Base-by-base conservation (phyloP, 2,797 vertebrate genomes). In the Enteromius fasciolatus region DNA sequence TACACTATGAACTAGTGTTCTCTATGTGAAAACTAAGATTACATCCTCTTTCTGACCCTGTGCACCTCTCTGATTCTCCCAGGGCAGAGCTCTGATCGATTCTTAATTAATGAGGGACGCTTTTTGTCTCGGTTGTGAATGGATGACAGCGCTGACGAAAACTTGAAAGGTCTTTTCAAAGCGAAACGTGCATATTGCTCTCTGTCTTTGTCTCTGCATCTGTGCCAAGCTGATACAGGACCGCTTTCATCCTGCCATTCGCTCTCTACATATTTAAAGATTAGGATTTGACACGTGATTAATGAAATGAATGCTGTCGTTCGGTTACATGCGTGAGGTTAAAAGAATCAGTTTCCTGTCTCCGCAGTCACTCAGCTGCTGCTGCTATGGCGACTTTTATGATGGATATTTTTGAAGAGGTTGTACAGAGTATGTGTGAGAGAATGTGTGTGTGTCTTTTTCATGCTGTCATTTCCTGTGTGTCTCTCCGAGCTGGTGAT, bases 391-490 rank as follows among this genome's bases (percentile, higher is more conserved):
- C 33, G 75, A 72, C 74, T 69, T 81, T 81, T 73, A 33, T 63
- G 20, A 72, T 33, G 52, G 57, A 63, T 72, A 50, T 61, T 48
- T 63, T 73, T 23, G 28, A 81, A 81, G 41, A 73, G 39, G 33
- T 25, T 63, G 28, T 68, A 50, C 31, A 14, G 44, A 23, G 20
- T 15, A 15, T 54, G 23, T 67, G 54, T 67, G 61, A 8, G 31
- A 54, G 75, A 63, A 39, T 44, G 57, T 61, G 36, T 57, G 52
- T 20, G 63, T 73, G 68, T 78, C 36, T 80, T 84, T 80, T 85
- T 82, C 66, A 85, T 76, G 79, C 78, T 85, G 82, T 84, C 83
- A 82, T 85, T 83, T 84, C 80, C 77, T 80, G 86, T 87, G 76
- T 84, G 82, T 77, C 81, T 87, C 63, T 68, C 50, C 28, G 72